Evolutionary conservation across 2,888 invertebrate species (phyloP).

Genomic region (Ellobium chinense): DNA sequence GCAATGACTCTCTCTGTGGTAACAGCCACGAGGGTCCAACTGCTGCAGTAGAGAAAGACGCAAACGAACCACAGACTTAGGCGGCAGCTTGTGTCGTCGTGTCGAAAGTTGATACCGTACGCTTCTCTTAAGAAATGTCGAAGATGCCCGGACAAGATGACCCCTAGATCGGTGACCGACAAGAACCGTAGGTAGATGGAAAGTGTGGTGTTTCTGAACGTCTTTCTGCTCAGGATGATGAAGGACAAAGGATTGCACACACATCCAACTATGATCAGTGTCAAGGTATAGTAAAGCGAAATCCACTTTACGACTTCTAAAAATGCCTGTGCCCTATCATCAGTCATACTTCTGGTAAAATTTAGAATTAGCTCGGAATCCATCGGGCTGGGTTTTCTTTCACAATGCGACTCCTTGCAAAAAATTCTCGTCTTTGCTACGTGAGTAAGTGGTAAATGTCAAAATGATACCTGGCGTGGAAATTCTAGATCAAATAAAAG

Average conservation of each 20-base stretch:
- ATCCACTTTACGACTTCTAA: neutral
- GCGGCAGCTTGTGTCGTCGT: neutral
- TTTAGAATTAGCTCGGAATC: neutral
- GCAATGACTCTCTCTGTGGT: constrained; percentile 13
- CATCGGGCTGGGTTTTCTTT: too few relatives aligned
- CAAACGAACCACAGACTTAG: neutral
- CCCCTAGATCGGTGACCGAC: constrained; percentile 9
- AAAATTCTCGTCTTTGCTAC: neutral
- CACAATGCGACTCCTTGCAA: too few relatives aligned
- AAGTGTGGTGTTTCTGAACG: neutral
- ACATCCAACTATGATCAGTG: neutral
- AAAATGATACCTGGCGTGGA: too few relatives aligned
- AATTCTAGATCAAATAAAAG: too few relatives aligned
- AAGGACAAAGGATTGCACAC: constrained; percentile 10
- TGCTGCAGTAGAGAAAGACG: constrained; percentile 1
- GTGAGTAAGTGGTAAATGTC: neutral
- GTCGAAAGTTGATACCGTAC: neutral
- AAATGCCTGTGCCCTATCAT: neutral
- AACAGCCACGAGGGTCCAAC: constrained; percentile 1
- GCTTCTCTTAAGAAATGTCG: neutral
- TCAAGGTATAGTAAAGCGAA: neutral
- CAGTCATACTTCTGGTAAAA: neutral
- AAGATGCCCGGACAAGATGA: neutral
- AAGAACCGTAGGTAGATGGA: constrained; percentile 21
- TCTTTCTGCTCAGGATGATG: neutral